Evolutionary conservation across 2,888 invertebrate genomes (phyloP).

Genomic region (Tetragnatha montana): DNA sequence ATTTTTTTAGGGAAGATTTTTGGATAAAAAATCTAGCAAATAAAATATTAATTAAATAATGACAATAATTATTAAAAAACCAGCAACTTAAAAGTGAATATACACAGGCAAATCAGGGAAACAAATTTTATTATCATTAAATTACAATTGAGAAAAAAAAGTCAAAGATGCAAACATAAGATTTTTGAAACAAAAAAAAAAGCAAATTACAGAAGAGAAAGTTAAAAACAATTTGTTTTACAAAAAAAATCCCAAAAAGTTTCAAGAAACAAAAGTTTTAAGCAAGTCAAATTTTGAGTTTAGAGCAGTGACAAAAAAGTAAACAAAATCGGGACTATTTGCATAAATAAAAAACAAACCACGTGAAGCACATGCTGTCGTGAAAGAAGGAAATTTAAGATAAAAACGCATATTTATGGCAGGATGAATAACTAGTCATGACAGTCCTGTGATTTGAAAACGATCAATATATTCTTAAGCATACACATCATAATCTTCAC

Average conservation of each 20-base stretch:
- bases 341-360: constrained; percentile 53
- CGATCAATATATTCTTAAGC: constrained; percentile 67
- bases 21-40: too few species aligned
- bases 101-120: background rate
- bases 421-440: constrained; percentile 6
- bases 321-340: constrained; percentile 51
- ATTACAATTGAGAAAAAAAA: background rate
- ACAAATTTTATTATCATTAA: background rate
- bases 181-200: background rate
- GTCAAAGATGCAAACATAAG: background rate
- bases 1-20: too few species aligned
- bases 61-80: too few species aligned
- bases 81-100: too few species aligned
- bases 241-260: background rate
- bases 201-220: background rate
- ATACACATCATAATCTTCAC: constrained; percentile 43
- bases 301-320: constrained; percentile 38
- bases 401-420: background rate
- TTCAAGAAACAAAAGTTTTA: background rate
- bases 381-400: background rate
- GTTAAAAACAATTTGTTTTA: background rate
- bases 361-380: constrained; percentile 56
- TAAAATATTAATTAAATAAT: too few species aligned
- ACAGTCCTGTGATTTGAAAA: constrained; percentile 24
- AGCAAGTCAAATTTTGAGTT: background rate